Evolutionary conservation across 2,113 vertebrate genomes (phyloP).

Genomic region (Alethe diademata): DNA sequence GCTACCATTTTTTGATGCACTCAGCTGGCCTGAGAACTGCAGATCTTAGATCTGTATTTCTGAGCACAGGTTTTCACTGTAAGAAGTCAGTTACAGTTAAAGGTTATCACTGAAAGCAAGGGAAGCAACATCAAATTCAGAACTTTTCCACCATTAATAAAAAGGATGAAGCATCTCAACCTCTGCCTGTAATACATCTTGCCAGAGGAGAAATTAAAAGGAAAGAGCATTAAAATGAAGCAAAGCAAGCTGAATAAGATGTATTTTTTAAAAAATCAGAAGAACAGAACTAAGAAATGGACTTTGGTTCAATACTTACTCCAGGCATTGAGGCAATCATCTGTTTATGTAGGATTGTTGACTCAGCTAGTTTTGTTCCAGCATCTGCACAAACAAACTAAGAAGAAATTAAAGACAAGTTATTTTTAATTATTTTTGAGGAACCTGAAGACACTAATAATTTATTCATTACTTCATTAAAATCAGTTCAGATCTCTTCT

Average conservation of each 20-base stretch:
- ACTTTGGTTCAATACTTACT: constrained; percentile 78
- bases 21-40: not conserved
- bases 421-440: constrained; percentile 52
- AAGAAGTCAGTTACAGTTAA: not conserved
- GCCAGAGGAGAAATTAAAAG: not conserved
- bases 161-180: not conserved
- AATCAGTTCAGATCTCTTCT: constrained; percentile 5
- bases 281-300: not conserved
- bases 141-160: not conserved
- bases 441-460: constrained; percentile 21
- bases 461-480: constrained; percentile 50
- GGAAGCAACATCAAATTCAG: not conserved
- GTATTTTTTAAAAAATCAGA: not conserved
- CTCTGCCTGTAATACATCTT: not conserved
- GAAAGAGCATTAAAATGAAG: not conserved
- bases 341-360: constrained; percentile 97
- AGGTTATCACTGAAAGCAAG: not conserved
- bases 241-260: not conserved
- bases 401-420: constrained; percentile 62
- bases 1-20: not conserved
- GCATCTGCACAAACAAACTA: constrained; percentile 98
- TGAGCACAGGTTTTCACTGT: not conserved
- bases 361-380: constrained; percentile 93
- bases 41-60: not conserved
- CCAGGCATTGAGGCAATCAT: constrained; percentile 93